Evolutionary conservation across 2,113 vertebrate genomes (phyloP).

Genomic region (Chelonoidis abingdonii): DNA sequence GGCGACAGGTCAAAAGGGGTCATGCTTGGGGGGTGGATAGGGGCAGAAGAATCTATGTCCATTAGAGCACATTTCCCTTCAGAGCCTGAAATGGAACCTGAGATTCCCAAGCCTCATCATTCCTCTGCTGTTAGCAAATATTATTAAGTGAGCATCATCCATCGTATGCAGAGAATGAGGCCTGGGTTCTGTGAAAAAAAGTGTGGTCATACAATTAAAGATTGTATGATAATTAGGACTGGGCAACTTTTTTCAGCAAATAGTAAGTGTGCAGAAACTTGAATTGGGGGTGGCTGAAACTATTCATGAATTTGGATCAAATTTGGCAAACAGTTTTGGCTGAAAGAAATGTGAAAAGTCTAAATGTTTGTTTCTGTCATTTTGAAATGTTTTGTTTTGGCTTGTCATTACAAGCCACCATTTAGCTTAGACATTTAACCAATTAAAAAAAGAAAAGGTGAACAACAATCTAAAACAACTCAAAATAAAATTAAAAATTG

Average conservation of each 20-base stretch:
- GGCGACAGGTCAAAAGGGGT: neutral
- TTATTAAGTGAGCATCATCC: neutral
- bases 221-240: slow-evolving; percentile 48
- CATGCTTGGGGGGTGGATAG: neutral
- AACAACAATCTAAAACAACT: neutral
- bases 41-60: neutral
- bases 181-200: slow-evolving; percentile 15
- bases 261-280: neutral
- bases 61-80: neutral
- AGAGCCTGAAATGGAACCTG: neutral
- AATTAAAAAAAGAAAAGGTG: neutral
- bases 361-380: neutral
- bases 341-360: neutral
- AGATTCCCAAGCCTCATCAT: neutral
- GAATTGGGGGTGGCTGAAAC: neutral
- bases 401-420: neutral
- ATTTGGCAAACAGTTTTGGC: neutral
- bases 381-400: neutral
- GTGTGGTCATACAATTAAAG: slow-evolving; percentile 55
- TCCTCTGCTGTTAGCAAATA: slow-evolving; percentile 40
- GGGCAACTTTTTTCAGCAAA: neutral
- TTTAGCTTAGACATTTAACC: neutral
- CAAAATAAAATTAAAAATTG: neutral
- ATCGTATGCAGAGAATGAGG: neutral
- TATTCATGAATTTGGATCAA: neutral